Evolutionary conservation across 2,797 vertebrate species (phyloP).

Genomic region (Telmatherina bonti): DNA sequence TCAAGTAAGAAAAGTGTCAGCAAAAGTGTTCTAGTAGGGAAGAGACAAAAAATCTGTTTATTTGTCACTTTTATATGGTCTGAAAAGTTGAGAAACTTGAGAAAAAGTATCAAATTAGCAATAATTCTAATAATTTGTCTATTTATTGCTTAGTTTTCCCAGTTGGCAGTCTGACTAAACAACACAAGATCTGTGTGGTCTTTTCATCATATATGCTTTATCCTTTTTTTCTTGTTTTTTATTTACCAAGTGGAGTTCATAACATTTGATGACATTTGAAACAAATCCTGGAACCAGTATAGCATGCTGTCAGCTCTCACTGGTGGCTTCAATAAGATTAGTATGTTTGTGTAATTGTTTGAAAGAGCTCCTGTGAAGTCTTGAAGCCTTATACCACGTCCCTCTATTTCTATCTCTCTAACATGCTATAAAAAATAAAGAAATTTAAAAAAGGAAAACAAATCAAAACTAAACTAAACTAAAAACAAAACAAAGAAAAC

Average conservation of each 20-base stretch:
- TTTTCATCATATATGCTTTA: not conserved
- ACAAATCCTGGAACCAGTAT: conserved; percentile 32
- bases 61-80: not conserved
- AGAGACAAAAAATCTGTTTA: too few relatives aligned
- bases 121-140: not conserved
- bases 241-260: not conserved
- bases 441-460: too few relatives aligned
- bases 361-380: conserved; percentile 24
- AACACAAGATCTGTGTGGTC: not conserved
- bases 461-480: too few relatives aligned
- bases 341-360: conserved; percentile 25
- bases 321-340: conserved; percentile 31
- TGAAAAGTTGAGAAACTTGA: not conserved
- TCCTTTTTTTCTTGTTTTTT: not conserved
- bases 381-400: conserved; percentile 18
- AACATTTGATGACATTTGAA: conserved; percentile 31
- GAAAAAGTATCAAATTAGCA: not conserved
- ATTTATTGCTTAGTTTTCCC: not conserved
- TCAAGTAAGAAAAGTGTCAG: too few relatives aligned
- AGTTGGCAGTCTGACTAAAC: not conserved
- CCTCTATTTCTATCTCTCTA: conserved; percentile 7
- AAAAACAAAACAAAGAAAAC: not conserved
- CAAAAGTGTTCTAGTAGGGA: not conserved
- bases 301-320: conserved; percentile 21
- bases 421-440: conserved; percentile 24